Percentiles rank a stretch among this genome's conserved stretches.
Conservation (phyloP, 1,140 invertebrate species). For the Calosoma granatense region DNA sequence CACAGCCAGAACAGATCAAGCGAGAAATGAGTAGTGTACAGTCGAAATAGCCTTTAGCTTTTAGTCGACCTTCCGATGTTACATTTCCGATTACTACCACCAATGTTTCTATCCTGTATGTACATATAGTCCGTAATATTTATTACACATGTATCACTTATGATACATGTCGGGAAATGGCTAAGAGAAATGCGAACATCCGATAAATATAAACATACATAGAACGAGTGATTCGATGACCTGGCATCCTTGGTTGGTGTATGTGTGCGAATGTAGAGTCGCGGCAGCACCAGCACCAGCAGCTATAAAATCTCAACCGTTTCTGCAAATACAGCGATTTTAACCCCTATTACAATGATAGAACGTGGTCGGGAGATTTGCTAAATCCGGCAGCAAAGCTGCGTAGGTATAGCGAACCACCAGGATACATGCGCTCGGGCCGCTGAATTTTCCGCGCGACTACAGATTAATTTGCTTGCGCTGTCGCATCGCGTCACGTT, state of each 20-base stretch:
- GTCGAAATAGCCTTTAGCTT: neutral
- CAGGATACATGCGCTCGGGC: conserved; percentile 17
- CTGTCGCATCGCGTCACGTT: conserved; percentile 18
- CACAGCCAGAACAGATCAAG: neutral
- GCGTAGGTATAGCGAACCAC: conserved; percentile 18
- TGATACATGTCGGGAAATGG: no score
- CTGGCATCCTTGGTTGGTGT: no score
- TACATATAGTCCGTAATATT: no score
- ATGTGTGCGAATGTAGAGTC: no score
- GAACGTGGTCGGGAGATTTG: conserved; percentile 25
- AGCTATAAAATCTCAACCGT: conserved; percentile 9
- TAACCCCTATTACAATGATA: conserved; percentile 29
- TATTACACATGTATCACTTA: no score
- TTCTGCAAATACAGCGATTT: conserved; percentile 26
- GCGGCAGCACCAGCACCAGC: no score
- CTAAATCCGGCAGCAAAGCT: conserved; percentile 17
- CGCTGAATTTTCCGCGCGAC: conserved; percentile 26
- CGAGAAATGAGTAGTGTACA: neutral
- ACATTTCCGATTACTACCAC: neutral
- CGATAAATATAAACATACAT: no score
- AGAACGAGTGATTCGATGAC: no score
- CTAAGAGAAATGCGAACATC: no score
- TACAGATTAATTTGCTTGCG: conserved; percentile 19
- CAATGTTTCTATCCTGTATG: no score
- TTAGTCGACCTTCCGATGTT: neutral